Evolutionary conservation across 2,113 vertebrate genomes (phyloP).

Genomic region (Etheostoma spectabile): DNA sequence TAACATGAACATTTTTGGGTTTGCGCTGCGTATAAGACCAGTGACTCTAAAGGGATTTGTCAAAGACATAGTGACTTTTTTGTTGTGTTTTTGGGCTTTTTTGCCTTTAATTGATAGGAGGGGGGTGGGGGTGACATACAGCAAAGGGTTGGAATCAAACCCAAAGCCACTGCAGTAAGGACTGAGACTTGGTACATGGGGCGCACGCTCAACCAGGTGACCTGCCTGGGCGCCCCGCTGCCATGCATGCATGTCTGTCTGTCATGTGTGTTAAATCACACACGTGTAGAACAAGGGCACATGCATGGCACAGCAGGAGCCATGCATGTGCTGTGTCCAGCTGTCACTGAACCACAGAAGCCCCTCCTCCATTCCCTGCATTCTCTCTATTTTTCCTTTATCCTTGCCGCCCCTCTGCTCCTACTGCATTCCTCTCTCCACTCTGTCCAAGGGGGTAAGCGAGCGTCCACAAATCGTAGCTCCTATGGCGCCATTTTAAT

Average conservation of each 20-base stretch:
- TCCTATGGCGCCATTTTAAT: no score
- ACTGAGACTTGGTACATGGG: no score
- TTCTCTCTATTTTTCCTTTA: conserved; percentile 32
- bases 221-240: neutral
- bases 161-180: no score
- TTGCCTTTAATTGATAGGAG: no score
- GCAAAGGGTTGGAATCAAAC: no score
- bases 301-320: conserved; percentile 57
- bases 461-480: no score
- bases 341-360: conserved; percentile 56
- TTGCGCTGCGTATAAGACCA: neutral
- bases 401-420: conserved; percentile 19
- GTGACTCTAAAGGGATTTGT: neutral
- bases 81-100: no score
- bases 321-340: conserved; percentile 66
- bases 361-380: conserved; percentile 9
- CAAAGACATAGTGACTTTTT: no score
- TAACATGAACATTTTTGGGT: neutral
- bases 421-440: conserved; percentile 36
- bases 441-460: conserved; percentile 1
- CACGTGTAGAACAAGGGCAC: conserved; percentile 29
- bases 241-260: conserved; percentile 7
- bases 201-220: no score
- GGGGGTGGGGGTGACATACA: no score
- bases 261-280: conserved; percentile 33